These are phyloP conservation scores for Panulirus ornatus DNA, from an alignment of 1,140 invertebrate genomes.

Conservation along the genomic window DNA sequence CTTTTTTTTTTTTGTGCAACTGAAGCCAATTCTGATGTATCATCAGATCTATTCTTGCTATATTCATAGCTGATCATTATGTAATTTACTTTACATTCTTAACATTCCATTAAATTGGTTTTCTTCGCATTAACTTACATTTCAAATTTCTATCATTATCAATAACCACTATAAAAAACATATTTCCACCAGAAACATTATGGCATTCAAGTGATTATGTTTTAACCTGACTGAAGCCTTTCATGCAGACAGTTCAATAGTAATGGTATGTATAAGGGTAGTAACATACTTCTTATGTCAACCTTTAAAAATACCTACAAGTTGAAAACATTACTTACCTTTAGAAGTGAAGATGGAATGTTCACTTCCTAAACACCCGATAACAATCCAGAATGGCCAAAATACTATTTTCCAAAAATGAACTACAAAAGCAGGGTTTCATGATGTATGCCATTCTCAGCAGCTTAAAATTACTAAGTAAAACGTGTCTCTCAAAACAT, in stretches of 20 bases:
- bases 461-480: neutral
- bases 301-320: neutral
- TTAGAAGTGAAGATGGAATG: neutral
- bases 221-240: neutral
- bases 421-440: neutral
- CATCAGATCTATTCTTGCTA: too few relatives aligned
- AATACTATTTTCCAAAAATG: neutral
- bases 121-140: too few relatives aligned
- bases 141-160: neutral
- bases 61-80: too few relatives aligned
- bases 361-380: neutral
- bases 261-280: neutral
- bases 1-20: too few relatives aligned
- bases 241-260: neutral
- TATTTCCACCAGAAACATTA: constrained; percentile 2
- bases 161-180: neutral
- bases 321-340: neutral
- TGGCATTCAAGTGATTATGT: neutral
- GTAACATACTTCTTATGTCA: neutral
- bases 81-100: too few relatives aligned
- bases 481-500: constrained; percentile 11
- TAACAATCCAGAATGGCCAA: neutral
- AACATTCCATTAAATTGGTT: too few relatives aligned
- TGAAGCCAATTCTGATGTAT: too few relatives aligned
- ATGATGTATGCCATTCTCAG: neutral